Evolutionary conservation across 1,140 invertebrate species (phyloP).

Genomic region (Macrobrachium nipponense): DNA sequence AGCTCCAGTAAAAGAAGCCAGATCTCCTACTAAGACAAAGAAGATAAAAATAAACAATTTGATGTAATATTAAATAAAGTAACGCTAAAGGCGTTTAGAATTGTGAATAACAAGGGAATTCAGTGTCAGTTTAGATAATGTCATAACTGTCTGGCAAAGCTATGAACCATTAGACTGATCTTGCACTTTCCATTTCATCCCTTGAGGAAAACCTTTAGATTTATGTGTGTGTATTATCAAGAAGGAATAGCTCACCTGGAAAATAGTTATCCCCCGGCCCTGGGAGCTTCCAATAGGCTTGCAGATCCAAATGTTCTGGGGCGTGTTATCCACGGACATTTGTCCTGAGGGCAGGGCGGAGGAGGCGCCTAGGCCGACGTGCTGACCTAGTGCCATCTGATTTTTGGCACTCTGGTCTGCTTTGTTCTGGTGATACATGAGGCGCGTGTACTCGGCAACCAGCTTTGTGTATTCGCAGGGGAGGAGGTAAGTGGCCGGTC

Average conservation of each 20-base stretch:
- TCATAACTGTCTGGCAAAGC: too few species aligned
- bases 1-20: too few species aligned
- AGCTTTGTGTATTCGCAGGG: conserved; percentile 87
- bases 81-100: too few species aligned
- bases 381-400: conserved; percentile 82
- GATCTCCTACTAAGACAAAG: too few species aligned
- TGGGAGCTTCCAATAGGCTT: conserved; percentile 88
- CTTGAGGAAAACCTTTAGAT: background rate
- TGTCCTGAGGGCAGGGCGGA: background rate
- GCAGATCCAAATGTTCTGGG: conserved; percentile 80
- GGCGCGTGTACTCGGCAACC: conserved; percentile 79
- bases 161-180: too few species aligned
- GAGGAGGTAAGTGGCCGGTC: conserved; percentile 82
- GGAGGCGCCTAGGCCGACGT: background rate
- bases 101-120: too few species aligned
- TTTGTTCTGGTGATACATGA: conserved; percentile 45
- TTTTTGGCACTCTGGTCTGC: conserved; percentile 77
- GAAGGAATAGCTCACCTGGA: conserved; percentile 73
- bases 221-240: too few species aligned
- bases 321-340: background rate
- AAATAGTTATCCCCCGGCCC: conserved; percentile 85
- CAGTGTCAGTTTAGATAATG: too few species aligned
- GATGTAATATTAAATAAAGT: too few species aligned
- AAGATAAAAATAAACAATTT: too few species aligned
- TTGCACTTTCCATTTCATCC: too few species aligned